Evolutionary conservation across 1,140 invertebrate species (phyloP).

Genomic region (Caerostris extrusa): DNA sequence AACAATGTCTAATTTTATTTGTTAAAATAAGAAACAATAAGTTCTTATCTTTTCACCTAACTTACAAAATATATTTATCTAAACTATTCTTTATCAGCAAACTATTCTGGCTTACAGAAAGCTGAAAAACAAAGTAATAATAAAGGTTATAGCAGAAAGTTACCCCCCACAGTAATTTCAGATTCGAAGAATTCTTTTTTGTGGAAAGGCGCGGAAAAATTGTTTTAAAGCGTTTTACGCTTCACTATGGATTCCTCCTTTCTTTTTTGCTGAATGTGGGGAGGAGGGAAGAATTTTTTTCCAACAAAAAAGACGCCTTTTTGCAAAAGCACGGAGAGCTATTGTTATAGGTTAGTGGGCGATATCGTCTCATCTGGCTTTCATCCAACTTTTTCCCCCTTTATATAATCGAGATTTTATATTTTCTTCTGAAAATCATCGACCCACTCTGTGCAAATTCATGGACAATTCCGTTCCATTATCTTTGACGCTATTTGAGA

Average conservation of each 20-base stretch:
- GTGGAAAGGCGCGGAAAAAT: background rate
- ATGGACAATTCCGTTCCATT: too few species aligned
- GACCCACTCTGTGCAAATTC: background rate
- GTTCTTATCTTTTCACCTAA: too few species aligned
- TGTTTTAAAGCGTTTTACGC: background rate
- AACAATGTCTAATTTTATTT: too few species aligned
- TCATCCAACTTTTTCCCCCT: background rate
- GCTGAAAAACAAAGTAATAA: background rate
- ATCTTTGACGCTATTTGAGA: too few species aligned
- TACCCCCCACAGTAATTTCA: background rate
- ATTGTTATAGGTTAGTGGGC: background rate
- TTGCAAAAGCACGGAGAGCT: background rate
- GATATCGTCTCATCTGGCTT: background rate
- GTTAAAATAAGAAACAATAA: too few species aligned
- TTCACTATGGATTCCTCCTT: background rate
- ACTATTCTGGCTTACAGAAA: too few species aligned
- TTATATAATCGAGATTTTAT: background rate
- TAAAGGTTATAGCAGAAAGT: background rate
- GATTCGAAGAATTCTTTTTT: background rate
- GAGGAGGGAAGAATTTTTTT: background rate
- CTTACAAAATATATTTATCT: too few species aligned
- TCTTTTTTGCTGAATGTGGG: background rate
- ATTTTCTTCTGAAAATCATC: background rate
- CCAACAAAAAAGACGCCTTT: background rate
- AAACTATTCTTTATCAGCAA: too few species aligned